Percentiles rank a stretch among this genome's conserved stretches.
phyloP scores from a whole-genome alignment of 2,113 vertebrate species.

The Fregata magnificens region DNA sequence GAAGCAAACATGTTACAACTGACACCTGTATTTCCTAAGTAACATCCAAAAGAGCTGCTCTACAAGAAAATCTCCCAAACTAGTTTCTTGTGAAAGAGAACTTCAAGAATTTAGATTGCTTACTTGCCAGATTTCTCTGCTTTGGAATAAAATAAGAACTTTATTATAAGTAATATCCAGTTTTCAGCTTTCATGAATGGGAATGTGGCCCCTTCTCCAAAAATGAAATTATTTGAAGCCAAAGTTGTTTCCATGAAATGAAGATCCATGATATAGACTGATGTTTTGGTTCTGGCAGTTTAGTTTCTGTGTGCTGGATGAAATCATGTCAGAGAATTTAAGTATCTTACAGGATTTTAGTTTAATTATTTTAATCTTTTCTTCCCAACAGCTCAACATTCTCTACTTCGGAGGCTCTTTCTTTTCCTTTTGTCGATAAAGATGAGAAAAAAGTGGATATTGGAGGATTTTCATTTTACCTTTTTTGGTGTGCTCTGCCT shows the following conservation, averaged over 20 bases:
- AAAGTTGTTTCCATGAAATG: not conserved
- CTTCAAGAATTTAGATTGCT: not conserved
- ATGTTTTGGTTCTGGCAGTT: not conserved
- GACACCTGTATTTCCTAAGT: not conserved
- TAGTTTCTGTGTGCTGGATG: not conserved
- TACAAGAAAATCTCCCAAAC: not conserved
- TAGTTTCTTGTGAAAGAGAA: not conserved
- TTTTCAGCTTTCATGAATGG: not conserved
- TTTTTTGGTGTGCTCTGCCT: conserved; percentile 73
- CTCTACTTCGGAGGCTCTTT: not conserved
- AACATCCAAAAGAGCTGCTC: not conserved
- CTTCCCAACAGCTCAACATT: conserved; percentile 41
- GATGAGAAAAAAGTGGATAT: conserved; percentile 71
- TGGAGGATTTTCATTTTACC: conserved; percentile 56
- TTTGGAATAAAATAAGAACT: not conserved
- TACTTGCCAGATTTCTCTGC: not conserved
- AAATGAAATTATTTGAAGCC: not conserved
- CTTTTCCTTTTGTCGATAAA: not conserved
- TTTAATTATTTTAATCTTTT: conserved; percentile 33
- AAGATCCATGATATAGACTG: not conserved
- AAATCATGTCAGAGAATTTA: not conserved
- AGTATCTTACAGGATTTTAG: not conserved
- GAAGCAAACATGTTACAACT: not conserved
- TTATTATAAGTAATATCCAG: not conserved
- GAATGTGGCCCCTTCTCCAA: not conserved